Percentiles rank a stretch among this genome's conserved stretches.
Evolutionary conservation across 2,888 invertebrate species (phyloP).

Genomic region (Drosophila sordidapex): DNA sequence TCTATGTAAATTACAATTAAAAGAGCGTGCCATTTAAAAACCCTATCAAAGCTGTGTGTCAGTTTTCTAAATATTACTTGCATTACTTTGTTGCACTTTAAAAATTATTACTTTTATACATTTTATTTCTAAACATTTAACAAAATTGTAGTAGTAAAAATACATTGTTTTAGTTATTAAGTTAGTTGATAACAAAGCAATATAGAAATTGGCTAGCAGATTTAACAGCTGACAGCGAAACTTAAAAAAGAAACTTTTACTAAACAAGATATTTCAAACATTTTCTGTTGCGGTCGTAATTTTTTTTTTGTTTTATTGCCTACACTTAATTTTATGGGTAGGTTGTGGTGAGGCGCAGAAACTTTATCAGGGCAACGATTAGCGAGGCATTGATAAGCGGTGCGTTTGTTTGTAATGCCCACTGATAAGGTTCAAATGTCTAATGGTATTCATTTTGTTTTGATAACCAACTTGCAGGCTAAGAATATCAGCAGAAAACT

Average conservation of each 20-base stretch:
- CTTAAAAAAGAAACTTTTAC: not conserved
- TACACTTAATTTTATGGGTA: not conserved
- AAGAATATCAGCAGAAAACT: constrained; percentile 7
- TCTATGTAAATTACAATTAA: constrained; percentile 42
- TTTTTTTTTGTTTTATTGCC: not conserved
- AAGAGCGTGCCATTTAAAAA: constrained; percentile 24
- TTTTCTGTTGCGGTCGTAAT: not conserved
- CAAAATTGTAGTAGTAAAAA: not conserved
- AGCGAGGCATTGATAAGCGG: constrained; percentile 40
- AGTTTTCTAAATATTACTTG: not conserved
- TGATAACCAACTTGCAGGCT: constrained; percentile 31
- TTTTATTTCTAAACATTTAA: not conserved
- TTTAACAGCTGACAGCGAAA: not conserved
- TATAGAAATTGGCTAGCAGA: not conserved
- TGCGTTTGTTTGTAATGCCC: constrained; percentile 14
- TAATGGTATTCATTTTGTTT: constrained; percentile 10
- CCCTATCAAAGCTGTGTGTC: not conserved
- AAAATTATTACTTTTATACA: not conserved
- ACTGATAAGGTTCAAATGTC: constrained; percentile 41
- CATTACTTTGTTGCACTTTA: not conserved
- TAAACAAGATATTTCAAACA: constrained; percentile 7
- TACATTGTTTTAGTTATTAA: not conserved
- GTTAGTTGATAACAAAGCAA: no score
- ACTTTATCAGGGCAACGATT: constrained; percentile 47
- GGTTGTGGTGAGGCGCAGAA: not conserved